Base-by-base conservation (phyloP, 2,113 vertebrate genomes). In the Peromyscus maniculatus region DNA sequence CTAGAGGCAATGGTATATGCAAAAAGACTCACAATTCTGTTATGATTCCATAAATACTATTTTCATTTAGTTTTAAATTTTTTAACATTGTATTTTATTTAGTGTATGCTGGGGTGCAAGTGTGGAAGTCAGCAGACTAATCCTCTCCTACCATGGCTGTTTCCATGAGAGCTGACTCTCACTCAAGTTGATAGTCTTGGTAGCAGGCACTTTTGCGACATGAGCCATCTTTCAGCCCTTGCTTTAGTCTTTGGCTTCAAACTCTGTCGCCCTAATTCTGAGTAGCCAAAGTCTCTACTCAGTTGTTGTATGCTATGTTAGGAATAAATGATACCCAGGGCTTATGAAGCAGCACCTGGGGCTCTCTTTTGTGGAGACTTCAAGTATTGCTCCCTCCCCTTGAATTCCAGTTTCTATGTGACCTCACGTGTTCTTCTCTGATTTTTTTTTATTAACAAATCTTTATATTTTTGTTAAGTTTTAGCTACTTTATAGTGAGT, bases 311-410 rank as follows among this genome's bases (percentile, higher is more conserved):
- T 16, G 26, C 59, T 43, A 9, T 11, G 2, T 66, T 36, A 3
- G 15, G 15, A 3, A 52, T 36, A 66, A 13, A 26, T 10, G n/a
- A 24, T 71, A 16, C 36, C 52, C 28, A 39, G 67, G 55, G 46
- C 75, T 88, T 49, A 13, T 19, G 66, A 2, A n/a, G 28, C 8
- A 75, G 28, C n/a, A 8, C 10, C 31, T 46, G 26, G 17, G 16
- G 49, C 21, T 49, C 24, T 24, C 36, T 5, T 72, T 11, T 24
- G 12, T 21, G 1, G 1, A 10, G 22, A 24, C 46, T n/a, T 9
- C 21, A 17, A 21, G 13, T 15, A 17, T 15, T 5, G 4, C 1
- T 0, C 5, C 9, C 3, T 52, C 16, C 62, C 12, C 46, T 55
- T 55, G 22, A 16, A 36, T 62, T 71, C 13, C 39, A 64, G 39